phyloP scores from a whole-genome alignment of 2,113 vertebrate genomes.

The Aldabrachelys gigantea region DNA sequence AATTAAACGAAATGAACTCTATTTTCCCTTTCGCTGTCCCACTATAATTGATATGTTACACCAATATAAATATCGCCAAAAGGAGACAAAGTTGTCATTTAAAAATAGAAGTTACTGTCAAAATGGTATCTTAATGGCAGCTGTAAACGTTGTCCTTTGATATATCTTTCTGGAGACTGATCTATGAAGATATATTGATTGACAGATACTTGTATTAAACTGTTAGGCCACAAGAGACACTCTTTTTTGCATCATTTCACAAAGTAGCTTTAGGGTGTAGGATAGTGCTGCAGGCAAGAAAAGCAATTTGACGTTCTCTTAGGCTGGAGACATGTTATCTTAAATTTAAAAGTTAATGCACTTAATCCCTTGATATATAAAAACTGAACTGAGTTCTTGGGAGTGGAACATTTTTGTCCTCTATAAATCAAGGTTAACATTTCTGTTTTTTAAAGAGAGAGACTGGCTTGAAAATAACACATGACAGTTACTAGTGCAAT shows the following conservation, averaged over 20 bases:
- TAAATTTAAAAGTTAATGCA: constrained; percentile 61
- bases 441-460: neutral
- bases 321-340: constrained; percentile 27
- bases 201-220: constrained; percentile 38
- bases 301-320: constrained; percentile 53
- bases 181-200: neutral
- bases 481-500: neutral
- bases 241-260: constrained; percentile 22
- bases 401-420: constrained; percentile 1
- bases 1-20: constrained; percentile 32
- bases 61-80: neutral
- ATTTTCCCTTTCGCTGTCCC: neutral
- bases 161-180: neutral
- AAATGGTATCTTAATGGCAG: neutral
- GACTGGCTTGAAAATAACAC: neutral
- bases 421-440: constrained; percentile 41
- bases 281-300: constrained; percentile 46
- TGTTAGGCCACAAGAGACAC: constrained; percentile 7
- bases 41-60: neutral
- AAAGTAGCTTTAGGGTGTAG: constrained; percentile 30
- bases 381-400: constrained; percentile 2
- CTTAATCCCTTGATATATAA: constrained; percentile 39
- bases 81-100: neutral
- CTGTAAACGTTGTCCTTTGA: neutral
- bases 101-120: neutral